Evolutionary conservation across 2,888 invertebrate genomes (phyloP), one percentile per base, ranked within the genome.

Genomic region (Listrodromus nycthemerus): DNA sequence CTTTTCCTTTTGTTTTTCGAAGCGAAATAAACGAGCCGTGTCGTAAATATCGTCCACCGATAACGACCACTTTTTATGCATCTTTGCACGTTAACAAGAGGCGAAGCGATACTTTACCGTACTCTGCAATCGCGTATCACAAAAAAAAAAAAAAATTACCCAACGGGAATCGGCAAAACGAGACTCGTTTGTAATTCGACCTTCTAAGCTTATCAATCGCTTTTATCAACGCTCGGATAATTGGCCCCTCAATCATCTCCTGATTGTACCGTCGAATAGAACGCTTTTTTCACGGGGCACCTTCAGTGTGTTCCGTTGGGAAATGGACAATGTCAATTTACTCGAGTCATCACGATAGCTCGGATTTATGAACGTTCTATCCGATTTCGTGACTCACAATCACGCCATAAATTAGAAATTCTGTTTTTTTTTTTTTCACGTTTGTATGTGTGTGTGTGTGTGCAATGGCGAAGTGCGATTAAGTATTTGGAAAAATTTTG

Each of bases 341-440:
- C 58, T 4, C 13, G 16, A 58, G 24, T 24, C n/a, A 24, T 24
- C 13, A 24, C 21, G 58, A 58, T 58, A 19, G 58, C 58, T 8
- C 8, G 24, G 13, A 63, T 63, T 33, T 63, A 58, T 58, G n/a
- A 10, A 30, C 7, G 33, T 33, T 33, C 33, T 33, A 61, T 7
- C 30, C 63, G 37, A 50, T 21, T 19, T 61, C 37, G 66, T 66
- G 50, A 73, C 71, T 73, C 41, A 21, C 5, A 63, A 65, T 73
- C 61, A 45, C 70, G 65, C 33, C 8, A 37, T 21, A 19, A 16
- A 48, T 71, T 71, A 52, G 65, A 71, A 69, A 76, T 55, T 76
- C 48, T 7, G 58, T 58, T 58, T 48, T 58, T 24, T 19, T 21
- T 27, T 58, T 48, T 58, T 24, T 19, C n/a, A 27, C 48, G 37